Percentiles rank a stretch among this genome's conserved stretches.
phyloP scores from a whole-genome alignment of 2,113 vertebrate genomes.

The Nothocercus julius region DNA sequence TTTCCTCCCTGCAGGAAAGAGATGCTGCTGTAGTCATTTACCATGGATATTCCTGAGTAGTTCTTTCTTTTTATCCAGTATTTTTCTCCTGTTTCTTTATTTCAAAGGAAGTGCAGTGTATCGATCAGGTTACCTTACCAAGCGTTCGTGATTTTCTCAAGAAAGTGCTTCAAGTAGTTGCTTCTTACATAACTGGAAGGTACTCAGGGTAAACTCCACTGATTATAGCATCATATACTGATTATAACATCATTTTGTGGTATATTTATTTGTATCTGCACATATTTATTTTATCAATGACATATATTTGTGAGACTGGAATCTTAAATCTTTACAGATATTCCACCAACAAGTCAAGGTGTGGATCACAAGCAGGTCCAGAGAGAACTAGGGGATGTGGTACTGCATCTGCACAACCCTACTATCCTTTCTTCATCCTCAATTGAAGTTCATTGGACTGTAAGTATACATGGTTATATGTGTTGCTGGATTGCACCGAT shows the following conservation, averaged over 20 bases:
- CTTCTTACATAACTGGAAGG: background rate
- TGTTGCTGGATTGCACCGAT: background rate
- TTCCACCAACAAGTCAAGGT: constrained; percentile 94
- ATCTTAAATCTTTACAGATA: constrained; percentile 81
- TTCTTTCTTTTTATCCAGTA: background rate
- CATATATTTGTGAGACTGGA: background rate
- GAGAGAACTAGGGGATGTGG: constrained; percentile 91
- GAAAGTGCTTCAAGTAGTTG: background rate
- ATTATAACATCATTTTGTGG: background rate
- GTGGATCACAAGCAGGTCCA: constrained; percentile 98
- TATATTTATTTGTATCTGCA: background rate
- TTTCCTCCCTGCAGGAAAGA: background rate
- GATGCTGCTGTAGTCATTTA: background rate
- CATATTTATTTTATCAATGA: background rate
- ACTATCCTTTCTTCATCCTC: constrained; percentile 97
- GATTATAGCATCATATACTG: background rate
- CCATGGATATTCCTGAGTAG: background rate
- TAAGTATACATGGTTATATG: constrained; percentile 74
- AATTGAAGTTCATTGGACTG: constrained; percentile 97
- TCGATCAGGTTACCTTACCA: background rate
- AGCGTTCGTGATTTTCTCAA: background rate
- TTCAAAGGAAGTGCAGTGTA: background rate
- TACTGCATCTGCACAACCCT: constrained; percentile 96
- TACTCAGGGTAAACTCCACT: background rate
- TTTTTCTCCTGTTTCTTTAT: background rate